phyloP scores from a whole-genome alignment of 2,888 invertebrate genomes.

The Sepiola atlantica region DNA sequence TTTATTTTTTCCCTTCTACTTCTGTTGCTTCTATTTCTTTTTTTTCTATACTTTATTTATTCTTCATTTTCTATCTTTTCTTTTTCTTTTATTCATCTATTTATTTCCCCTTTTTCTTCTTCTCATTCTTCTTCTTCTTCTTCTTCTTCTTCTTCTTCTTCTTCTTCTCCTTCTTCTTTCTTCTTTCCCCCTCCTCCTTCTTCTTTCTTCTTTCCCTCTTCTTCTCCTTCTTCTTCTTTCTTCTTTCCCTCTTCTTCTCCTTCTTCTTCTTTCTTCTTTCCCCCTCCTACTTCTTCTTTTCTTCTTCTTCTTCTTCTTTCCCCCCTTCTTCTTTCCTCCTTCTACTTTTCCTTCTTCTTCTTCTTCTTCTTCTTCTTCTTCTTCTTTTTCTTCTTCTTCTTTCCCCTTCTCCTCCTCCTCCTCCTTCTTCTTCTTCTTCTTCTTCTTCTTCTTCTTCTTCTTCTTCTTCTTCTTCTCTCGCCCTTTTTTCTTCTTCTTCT shows the following conservation, averaged over 20 bases:
- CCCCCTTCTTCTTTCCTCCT: neutral
- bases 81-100: too few relatives aligned
- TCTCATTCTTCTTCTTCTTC: too few relatives aligned
- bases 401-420: neutral
- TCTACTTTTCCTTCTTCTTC: neutral
- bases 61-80: too few relatives aligned
- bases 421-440: neutral
- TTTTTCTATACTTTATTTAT: too few relatives aligned
- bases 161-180: too few relatives aligned
- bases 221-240: neutral
- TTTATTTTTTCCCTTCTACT: neutral
- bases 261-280: neutral
- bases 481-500: too few relatives aligned
- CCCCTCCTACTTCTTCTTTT: neutral
- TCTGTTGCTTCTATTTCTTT: too few relatives aligned
- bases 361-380: neutral
- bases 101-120: too few relatives aligned
- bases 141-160: too few relatives aligned
- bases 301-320: neutral
- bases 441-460: neutral
- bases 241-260: neutral
- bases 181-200: too few relatives aligned
- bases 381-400: neutral
- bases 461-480: neutral
- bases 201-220: neutral